phyloP scores from a whole-genome alignment of 2,113 vertebrate genomes.

The Phalacrocorax carbo region DNA sequence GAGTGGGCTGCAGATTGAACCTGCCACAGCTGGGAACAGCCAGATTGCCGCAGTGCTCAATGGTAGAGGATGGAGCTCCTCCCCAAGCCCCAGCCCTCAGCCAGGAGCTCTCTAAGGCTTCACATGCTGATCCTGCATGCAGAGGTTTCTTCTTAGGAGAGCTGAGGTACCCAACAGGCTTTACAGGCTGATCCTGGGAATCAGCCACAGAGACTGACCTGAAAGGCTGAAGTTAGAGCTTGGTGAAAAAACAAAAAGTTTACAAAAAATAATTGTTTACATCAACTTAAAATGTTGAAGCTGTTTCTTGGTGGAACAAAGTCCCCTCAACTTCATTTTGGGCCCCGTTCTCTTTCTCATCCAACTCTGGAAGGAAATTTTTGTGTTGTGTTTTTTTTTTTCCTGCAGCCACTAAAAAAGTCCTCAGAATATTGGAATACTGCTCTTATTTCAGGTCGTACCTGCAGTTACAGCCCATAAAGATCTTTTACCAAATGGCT shows the following conservation, averaged over 20 bases:
- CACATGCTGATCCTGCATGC: neutral
- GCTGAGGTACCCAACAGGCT: neutral
- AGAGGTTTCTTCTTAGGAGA: neutral
- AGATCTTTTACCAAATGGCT: neutral
- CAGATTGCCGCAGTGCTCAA: neutral
- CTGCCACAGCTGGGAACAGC: neutral
- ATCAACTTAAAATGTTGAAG: neutral
- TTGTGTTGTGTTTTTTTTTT: neutral
- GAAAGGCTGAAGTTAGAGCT: neutral
- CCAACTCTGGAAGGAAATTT: neutral
- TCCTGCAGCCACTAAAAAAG: neutral
- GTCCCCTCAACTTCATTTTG: neutral
- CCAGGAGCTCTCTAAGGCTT: neutral
- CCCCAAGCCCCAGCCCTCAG: rapidly evolving
- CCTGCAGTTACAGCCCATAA: neutral
- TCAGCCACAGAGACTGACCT: neutral
- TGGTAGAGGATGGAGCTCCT: neutral
- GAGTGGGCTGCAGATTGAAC: neutral
- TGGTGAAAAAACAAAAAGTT: neutral
- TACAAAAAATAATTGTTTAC: neutral
- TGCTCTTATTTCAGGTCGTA: neutral
- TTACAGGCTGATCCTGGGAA: neutral
- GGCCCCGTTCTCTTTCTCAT: neutral
- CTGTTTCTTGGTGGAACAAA: neutral
- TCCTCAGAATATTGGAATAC: neutral